A percentile compares a stretch with the other conserved stretches of the same genome.
phyloP scores from a whole-genome alignment of 2,113 vertebrate species.

The Butorides virescens region DNA sequence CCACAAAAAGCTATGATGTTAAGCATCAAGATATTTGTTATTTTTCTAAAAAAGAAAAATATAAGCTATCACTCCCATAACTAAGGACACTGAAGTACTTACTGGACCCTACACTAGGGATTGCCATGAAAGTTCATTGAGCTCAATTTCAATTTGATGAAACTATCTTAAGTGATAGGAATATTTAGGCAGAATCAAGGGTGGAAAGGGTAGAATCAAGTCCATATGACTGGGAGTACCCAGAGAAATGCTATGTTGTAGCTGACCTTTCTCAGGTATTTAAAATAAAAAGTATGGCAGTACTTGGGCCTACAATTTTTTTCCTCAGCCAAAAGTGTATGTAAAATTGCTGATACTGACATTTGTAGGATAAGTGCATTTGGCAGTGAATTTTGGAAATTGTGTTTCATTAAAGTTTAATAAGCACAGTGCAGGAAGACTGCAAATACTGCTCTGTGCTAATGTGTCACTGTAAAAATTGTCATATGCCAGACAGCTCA shows the following conservation, averaged over 20 bases:
- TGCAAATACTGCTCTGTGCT: conserved; percentile 24
- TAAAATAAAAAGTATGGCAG: neutral
- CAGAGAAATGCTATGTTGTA: neutral
- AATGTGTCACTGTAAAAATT: conserved; percentile 39
- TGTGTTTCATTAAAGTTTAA: conserved; percentile 56
- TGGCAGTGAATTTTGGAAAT: conserved; percentile 52
- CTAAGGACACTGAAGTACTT: neutral
- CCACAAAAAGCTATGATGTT: neutral
- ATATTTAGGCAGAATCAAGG: neutral
- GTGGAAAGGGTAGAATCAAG: neutral
- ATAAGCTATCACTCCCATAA: neutral
- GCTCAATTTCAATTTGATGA: neutral
- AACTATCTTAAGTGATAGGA: neutral
- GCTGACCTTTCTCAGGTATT: neutral
- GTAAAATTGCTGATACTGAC: conserved; percentile 48
- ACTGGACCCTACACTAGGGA: neutral
- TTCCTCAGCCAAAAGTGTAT: neutral
- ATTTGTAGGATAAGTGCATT: conserved; percentile 49
- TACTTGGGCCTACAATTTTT: neutral
- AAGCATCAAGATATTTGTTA: neutral
- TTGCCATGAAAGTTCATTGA: neutral
- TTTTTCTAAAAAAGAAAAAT: neutral
- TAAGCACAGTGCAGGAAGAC: conserved; percentile 18
- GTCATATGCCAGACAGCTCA: conserved; percentile 11
- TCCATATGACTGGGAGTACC: neutral